phyloP scores from a whole-genome alignment of 2,888 invertebrate species.

The Augiades crinisus region DNA sequence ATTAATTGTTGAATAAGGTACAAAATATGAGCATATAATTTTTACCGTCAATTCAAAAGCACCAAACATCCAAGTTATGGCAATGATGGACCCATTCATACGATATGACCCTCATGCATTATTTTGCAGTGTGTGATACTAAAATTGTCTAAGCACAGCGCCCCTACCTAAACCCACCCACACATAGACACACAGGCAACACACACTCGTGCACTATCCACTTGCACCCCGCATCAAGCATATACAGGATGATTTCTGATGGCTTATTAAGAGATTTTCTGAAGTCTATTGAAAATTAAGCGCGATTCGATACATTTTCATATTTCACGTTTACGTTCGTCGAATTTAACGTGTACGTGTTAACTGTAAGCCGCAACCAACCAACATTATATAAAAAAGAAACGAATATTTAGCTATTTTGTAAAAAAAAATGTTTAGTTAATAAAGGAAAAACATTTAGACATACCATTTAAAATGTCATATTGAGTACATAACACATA shows the following conservation, averaged over 20 bases:
- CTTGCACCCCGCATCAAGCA: constrained; percentile 54
- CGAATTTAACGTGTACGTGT: too few relatives aligned
- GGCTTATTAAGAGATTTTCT: background rate
- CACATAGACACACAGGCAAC: constrained; percentile 35
- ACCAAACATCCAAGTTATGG: constrained; percentile 32
- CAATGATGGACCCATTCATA: constrained; percentile 33
- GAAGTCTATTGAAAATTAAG: background rate
- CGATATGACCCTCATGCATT: constrained; percentile 51
- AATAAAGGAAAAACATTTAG: too few relatives aligned
- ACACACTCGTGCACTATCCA: constrained; percentile 40
- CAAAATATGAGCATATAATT: background rate
- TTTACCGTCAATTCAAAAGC: constrained; percentile 23
- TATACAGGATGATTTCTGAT: constrained; percentile 44
- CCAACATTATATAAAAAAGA: too few relatives aligned
- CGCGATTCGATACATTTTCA: background rate
- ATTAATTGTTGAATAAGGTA: too few relatives aligned
- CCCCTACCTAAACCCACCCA: constrained; percentile 62
- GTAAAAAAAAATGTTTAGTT: too few relatives aligned
- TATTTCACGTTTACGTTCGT: too few relatives aligned
- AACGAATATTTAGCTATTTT: too few relatives aligned
- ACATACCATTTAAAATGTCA: too few relatives aligned
- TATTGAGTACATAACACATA: too few relatives aligned
- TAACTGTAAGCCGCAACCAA: too few relatives aligned
- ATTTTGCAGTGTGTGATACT: constrained; percentile 69
- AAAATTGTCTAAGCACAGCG: constrained; percentile 75